These are phyloP conservation scores for Oxycera nigricornis DNA, from an alignment of 2,888 invertebrate species.

Conservation along the genomic window DNA sequence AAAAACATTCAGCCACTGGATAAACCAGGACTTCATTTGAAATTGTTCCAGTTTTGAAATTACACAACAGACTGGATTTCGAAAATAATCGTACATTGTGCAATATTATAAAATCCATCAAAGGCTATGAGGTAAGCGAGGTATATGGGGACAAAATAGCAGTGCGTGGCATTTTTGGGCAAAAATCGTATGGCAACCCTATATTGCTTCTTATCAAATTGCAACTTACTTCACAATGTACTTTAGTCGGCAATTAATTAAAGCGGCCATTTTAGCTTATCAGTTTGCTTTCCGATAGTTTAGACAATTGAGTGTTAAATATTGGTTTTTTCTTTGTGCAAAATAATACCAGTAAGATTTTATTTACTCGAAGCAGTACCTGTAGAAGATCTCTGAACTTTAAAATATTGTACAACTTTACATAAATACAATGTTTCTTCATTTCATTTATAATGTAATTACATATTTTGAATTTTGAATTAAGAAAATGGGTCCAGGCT, in stretches of 20 bases:
- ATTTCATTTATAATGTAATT: neutral
- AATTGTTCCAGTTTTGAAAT: no score
- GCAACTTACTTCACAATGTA: slow-evolving; percentile 12
- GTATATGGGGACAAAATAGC: no score
- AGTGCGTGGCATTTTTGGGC: no score
- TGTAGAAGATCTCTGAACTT: slow-evolving; percentile 9
- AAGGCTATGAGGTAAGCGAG: no score
- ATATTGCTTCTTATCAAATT: slow-evolving; percentile 1
- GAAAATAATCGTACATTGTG: no score
- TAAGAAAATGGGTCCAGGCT: neutral
- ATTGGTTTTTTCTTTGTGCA: neutral
- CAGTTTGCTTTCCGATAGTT: slow-evolving; percentile 1
- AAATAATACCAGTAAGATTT: slow-evolving; percentile 3
- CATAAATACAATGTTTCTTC: neutral
- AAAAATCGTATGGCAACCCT: neutral
- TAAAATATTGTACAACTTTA: slow-evolving; percentile 9
- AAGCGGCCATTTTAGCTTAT: slow-evolving; percentile 6
- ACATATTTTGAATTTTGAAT: neutral
- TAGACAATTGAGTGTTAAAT: neutral
- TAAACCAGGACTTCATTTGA: no score
- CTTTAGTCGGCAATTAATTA: neutral
- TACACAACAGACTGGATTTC: no score
- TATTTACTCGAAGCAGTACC: slow-evolving; percentile 8
- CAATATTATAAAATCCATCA: no score
- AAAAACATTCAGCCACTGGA: no score